Evolutionary conservation across 1,140 invertebrate species (phyloP), one percentile per base, ranked within the genome.

Genomic region (Drosophila athabasca): DNA sequence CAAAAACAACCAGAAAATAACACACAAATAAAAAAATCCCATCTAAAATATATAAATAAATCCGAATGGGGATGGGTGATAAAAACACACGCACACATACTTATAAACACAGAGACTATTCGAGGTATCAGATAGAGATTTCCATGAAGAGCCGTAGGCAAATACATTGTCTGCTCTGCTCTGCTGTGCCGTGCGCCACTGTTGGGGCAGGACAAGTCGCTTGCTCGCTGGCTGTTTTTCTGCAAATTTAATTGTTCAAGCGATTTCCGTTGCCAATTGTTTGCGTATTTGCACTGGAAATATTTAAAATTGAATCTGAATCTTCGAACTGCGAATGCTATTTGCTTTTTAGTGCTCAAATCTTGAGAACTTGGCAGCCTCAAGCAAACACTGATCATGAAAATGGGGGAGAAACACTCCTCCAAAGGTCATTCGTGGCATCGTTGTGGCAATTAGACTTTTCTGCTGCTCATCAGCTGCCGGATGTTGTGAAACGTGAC

Each of bases 31-130:
- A 58, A 81, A 82, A 74, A 84, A 85, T 73, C 65, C 51, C 57
- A 68, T 41, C 51, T 68, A 70, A 83, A 70, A 83, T 70, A 76
- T 73, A 76, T 72, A 85, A 80, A 80, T 87, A 77, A 77, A 66
- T 45, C 52, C 3, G 11, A 11, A 11, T 11, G 35, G 35, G 35
- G 11, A 35, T 24, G 51, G 71, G 76, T 62, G 67, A 58, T 53
- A 68, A 68, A 60, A 39, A 15, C 48, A 52, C 9, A 39, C 62
- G 60, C 15, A 17, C 17, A 22, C 39, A 62, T n/a, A n/a, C n/a
- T n/a, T n/a, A n/a, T 2, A 62, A 13, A 49, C 35, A 39, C 13
- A 31, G 15, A 17, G 11, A 62, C 15, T 43, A 29, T 29, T 29
- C 26, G 26, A 29, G 26, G 26, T 7, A 29, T 26, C 29, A 46